These are phyloP conservation scores for Microcebus ravelobensis DNA, from an alignment of 2,113 vertebrate species.

Conservation along the genomic window DNA sequence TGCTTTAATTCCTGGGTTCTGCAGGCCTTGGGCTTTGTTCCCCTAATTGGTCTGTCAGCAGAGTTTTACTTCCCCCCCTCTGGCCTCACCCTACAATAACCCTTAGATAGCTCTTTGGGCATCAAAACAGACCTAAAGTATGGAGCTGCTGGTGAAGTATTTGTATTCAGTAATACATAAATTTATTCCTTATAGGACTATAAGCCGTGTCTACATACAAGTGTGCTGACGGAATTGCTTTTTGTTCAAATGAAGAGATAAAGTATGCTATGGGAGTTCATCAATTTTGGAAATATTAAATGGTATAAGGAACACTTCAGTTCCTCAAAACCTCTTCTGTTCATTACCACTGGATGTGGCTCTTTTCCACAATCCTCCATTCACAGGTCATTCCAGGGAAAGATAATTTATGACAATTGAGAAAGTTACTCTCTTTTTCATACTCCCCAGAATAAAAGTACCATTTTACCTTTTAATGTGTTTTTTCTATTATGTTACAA, in stretches of 20 bases:
- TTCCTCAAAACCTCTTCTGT: neutral
- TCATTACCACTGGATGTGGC: neutral
- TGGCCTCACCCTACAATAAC: neutral
- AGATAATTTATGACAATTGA: neutral
- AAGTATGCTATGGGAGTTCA: neutral
- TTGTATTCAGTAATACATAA: constrained; percentile 38
- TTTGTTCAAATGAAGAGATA: constrained; percentile 35
- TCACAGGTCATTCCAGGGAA: neutral
- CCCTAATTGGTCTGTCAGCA: neutral
- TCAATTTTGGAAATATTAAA: constrained; percentile 11
- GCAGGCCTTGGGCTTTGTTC: neutral
- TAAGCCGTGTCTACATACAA: neutral
- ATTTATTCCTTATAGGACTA: constrained; percentile 50
- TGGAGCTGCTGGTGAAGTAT: constrained; percentile 55
- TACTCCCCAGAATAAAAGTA: neutral
- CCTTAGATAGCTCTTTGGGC: constrained; percentile 27
- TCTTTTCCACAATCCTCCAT: neutral
- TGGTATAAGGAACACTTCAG: neutral
- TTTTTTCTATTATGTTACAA: neutral
- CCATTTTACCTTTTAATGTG: neutral
- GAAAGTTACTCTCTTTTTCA: neutral
- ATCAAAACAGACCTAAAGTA: constrained; percentile 12
- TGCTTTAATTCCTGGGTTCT: neutral
- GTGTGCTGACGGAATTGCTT: constrained; percentile 7
- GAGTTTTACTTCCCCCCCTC: neutral